Conservation (phyloP, 2,888 invertebrate genomes). For the Mimachlamys varia region DNA sequence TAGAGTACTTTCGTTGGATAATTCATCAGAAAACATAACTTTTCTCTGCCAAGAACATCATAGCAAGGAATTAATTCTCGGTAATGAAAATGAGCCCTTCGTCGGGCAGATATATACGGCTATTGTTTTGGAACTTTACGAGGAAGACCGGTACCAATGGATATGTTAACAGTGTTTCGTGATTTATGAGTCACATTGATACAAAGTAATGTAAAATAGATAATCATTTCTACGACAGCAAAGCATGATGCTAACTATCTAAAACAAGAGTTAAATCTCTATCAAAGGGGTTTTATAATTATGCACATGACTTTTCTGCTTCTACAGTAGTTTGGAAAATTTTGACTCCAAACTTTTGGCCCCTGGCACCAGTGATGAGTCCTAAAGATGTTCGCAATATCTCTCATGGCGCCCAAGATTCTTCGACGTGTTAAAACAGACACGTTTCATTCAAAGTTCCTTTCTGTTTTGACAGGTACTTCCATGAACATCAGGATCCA, state of each 20-base stretch:
- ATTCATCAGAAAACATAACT: slow-evolving; percentile 10
- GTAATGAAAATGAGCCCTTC: slow-evolving; percentile 1
- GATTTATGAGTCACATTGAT: neutral
- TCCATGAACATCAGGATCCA: slow-evolving; percentile 28
- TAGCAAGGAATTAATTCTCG: neutral
- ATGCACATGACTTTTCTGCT: too few species aligned
- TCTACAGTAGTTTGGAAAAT: too few species aligned
- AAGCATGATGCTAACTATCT: neutral
- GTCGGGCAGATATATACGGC: neutral
- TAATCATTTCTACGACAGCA: neutral
- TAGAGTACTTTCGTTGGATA: neutral
- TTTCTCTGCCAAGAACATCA: neutral
- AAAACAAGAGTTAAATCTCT: neutral
- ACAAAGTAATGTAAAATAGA: neutral
- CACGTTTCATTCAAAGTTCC: neutral
- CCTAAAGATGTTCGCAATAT: too few species aligned
- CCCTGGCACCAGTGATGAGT: too few species aligned
- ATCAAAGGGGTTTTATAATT: too few species aligned
- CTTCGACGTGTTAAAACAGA: neutral
- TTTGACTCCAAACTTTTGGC: too few species aligned
- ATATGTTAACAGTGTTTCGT: neutral
- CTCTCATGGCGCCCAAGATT: too few species aligned
- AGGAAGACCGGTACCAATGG: neutral
- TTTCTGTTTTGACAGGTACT: neutral
- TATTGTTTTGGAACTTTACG: neutral